Conservation (phyloP, 2,113 vertebrate genomes). For the Ageneiosus marmoratus region DNA sequence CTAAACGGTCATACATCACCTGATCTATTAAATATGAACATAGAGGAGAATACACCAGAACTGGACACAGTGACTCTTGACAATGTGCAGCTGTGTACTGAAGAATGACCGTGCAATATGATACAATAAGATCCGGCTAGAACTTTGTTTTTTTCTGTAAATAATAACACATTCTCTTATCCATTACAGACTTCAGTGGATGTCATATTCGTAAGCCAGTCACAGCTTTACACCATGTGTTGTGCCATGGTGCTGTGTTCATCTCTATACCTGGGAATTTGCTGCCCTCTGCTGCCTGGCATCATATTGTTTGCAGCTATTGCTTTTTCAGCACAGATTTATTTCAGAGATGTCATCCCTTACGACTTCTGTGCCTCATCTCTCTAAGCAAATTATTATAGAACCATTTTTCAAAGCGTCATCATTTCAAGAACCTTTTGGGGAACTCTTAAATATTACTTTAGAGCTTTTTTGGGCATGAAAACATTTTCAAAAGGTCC, state of each 20-base stretch:
- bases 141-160: neutral
- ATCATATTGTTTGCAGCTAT: neutral
- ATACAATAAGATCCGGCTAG: neutral
- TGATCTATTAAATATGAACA: neutral
- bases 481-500: neutral
- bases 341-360: neutral
- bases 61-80: conserved; percentile 23
- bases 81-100: conserved; percentile 26
- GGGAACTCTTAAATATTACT: neutral
- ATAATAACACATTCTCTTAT: neutral
- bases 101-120: neutral
- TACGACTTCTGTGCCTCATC: neutral
- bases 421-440: neutral
- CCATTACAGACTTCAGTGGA: neutral
- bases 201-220: neutral
- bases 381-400: neutral
- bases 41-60: conserved; percentile 1
- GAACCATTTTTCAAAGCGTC: neutral
- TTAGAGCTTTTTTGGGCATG: neutral
- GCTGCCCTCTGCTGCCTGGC: conserved; percentile 37
- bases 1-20: neutral
- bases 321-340: neutral
- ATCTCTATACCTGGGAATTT: neutral
- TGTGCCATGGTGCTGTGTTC: neutral
- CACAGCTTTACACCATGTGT: neutral